Evolutionary conservation across 2,113 vertebrate genomes (phyloP).

Genomic region (Cebidichthys violaceus): DNA sequence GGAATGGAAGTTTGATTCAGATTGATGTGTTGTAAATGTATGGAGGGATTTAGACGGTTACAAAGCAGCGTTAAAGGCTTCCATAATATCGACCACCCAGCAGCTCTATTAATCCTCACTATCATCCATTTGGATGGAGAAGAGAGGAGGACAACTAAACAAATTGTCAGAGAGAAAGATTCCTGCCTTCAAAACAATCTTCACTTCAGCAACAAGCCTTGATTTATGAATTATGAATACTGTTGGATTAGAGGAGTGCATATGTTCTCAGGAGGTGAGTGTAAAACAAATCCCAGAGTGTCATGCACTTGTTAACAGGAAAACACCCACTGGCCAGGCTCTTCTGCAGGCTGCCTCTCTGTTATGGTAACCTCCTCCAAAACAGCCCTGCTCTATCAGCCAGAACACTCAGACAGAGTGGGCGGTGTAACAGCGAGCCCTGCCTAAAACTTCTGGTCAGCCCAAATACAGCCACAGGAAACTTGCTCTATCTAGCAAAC

Average conservation of each 20-base stretch:
- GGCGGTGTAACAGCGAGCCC: conserved; percentile 54
- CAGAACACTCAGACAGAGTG: conserved; percentile 59
- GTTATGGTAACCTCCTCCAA: conserved; percentile 79
- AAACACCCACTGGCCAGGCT: conserved; percentile 52
- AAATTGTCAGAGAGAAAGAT: conserved; percentile 45
- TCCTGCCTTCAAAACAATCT: conserved; percentile 58
- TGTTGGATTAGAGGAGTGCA: conserved; percentile 5
- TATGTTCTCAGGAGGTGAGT: conserved; percentile 10
- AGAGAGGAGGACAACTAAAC: conserved; percentile 43
- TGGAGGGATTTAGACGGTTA: neutral
- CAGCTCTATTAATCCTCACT: conserved; percentile 14
- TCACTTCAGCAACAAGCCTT: conserved; percentile 46
- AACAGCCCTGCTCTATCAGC: conserved; percentile 71
- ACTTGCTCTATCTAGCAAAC: conserved; percentile 62
- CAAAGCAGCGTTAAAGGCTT: conserved; percentile 20
- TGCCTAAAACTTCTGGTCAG: conserved; percentile 28
- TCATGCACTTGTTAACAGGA: conserved; percentile 69
- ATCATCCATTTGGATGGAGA: conserved; percentile 40
- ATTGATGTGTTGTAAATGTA: conserved; percentile 15
- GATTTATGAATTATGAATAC: conserved; percentile 33
- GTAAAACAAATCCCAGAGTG: conserved; percentile 42
- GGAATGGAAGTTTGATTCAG: conserved; percentile 20
- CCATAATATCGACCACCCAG: conserved; percentile 36
- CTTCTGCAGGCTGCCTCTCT: conserved; percentile 53
- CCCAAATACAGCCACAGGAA: conserved; percentile 67